phyloP scores from a whole-genome alignment of 1,140 invertebrate species.

The Chelonus insularis region DNA sequence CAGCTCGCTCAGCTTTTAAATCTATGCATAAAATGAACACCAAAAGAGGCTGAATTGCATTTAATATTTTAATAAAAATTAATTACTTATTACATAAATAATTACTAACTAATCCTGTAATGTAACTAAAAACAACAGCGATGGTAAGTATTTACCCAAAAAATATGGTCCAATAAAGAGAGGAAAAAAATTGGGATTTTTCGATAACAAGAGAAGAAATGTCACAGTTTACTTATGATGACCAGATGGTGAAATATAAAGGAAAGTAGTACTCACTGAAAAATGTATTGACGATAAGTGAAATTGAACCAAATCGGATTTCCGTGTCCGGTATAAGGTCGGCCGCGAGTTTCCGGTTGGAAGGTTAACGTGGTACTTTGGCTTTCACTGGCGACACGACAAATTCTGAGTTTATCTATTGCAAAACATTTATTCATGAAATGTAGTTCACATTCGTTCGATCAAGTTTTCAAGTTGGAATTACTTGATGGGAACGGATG shows the following conservation, averaged over 20 bases:
- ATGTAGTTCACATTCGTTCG: not conserved
- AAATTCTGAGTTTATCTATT: constrained; percentile 7
- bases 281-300: constrained; percentile 15
- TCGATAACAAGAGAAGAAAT: too few species aligned
- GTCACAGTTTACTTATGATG: not conserved
- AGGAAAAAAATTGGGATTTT: too few species aligned
- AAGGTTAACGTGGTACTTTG: constrained; percentile 16
- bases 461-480: not conserved
- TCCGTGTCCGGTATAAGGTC: constrained; percentile 30
- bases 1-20: too few species aligned
- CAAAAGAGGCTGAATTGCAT: too few species aligned
- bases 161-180: too few species aligned
- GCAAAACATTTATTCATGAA: constrained; percentile 21
- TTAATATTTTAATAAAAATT: too few species aligned
- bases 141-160: too few species aligned
- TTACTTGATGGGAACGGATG: constrained; percentile 1
- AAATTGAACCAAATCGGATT: constrained; percentile 35
- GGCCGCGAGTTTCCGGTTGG: constrained; percentile 30
- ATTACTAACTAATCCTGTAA: too few species aligned
- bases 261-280: not conserved
- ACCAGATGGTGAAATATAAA: not conserved
- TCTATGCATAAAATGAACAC: too few species aligned
- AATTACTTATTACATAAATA: too few species aligned
- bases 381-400: constrained; percentile 11
- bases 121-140: too few species aligned